Percentiles rank a stretch among this genome's conserved stretches.
phyloP scores from a whole-genome alignment of 2,113 vertebrate genomes.

The Misgurnus anguillicaudatus region DNA sequence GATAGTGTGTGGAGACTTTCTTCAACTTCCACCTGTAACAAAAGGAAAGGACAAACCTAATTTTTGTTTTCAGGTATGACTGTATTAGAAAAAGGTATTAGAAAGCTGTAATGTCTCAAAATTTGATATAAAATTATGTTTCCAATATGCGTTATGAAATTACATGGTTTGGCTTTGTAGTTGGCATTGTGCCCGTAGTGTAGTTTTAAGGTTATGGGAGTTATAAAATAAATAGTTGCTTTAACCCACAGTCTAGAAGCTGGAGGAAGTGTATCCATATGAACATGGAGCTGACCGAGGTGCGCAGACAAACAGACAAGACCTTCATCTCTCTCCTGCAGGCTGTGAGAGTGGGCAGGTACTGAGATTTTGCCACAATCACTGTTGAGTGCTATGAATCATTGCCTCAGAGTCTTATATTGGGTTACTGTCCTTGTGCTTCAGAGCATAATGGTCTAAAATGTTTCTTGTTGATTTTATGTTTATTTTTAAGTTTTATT shows the following conservation, averaged over 20 bases:
- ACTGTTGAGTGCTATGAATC: conserved; percentile 3
- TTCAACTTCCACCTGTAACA: conserved; percentile 92
- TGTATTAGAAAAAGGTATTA: too few species aligned
- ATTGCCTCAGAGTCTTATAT: background rate
- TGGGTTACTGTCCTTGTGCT: background rate
- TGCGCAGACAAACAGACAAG: conserved; percentile 88
- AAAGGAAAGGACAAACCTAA: conserved; percentile 80
- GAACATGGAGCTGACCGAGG: conserved; percentile 91
- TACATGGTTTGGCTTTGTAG: background rate
- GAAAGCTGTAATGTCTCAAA: too few species aligned
- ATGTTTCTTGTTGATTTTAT: background rate
- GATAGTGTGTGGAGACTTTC: conserved; percentile 93
- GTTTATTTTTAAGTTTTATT: background rate
- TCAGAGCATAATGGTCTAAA: background rate
- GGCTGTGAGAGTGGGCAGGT: conserved; percentile 90
- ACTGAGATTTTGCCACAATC: conserved; percentile 22
- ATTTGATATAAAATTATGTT: too few species aligned
- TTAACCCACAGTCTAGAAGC: conserved; percentile 80
- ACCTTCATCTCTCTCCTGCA: conserved; percentile 89
- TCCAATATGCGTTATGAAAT: too few species aligned
- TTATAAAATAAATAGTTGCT: background rate
- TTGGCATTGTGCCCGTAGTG: background rate
- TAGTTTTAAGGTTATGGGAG: background rate
- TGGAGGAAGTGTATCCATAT: conserved; percentile 90
- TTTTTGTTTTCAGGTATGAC: conserved; percentile 92